phyloP scores from a whole-genome alignment of 2,888 invertebrate genomes.

The Acronicta alni region DNA sequence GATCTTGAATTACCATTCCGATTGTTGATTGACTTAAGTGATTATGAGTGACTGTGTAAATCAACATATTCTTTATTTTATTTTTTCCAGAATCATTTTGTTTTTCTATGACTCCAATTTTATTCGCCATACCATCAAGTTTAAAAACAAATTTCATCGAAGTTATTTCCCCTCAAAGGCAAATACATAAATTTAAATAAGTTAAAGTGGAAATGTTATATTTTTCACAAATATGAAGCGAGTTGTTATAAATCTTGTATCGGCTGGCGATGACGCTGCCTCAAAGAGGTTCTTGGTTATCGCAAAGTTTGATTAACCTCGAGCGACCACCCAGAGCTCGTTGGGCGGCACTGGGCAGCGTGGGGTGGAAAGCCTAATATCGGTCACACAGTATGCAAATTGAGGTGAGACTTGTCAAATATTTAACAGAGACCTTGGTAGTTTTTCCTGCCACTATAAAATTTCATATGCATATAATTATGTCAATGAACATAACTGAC shows the following conservation, averaged over 20 bases:
- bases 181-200: slow-evolving; percentile 5
- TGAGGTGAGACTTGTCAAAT: background rate
- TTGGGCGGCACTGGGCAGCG: slow-evolving; percentile 1
- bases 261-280: slow-evolving; percentile 25
- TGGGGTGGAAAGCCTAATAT: slow-evolving; percentile 3
- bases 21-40: too few relatives aligned
- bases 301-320: slow-evolving; percentile 40
- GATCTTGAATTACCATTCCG: too few relatives aligned
- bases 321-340: slow-evolving; percentile 5
- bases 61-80: too few relatives aligned
- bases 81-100: too few relatives aligned
- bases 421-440: slow-evolving; percentile 6
- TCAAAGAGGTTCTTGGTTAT: slow-evolving; percentile 36
- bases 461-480: too few relatives aligned
- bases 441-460: background rate
- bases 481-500: too few relatives aligned
- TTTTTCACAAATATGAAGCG: slow-evolving; percentile 10
- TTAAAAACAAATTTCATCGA: slow-evolving; percentile 11
- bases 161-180: slow-evolving; percentile 20
- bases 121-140: background rate
- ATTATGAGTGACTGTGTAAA: background rate
- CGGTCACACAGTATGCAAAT: slow-evolving; percentile 28
- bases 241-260: slow-evolving; percentile 43
- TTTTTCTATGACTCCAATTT: background rate
- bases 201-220: slow-evolving; percentile 22